Evolutionary conservation across 1,140 invertebrate genomes (phyloP).

Genomic region (Calycopis cecrops): DNA sequence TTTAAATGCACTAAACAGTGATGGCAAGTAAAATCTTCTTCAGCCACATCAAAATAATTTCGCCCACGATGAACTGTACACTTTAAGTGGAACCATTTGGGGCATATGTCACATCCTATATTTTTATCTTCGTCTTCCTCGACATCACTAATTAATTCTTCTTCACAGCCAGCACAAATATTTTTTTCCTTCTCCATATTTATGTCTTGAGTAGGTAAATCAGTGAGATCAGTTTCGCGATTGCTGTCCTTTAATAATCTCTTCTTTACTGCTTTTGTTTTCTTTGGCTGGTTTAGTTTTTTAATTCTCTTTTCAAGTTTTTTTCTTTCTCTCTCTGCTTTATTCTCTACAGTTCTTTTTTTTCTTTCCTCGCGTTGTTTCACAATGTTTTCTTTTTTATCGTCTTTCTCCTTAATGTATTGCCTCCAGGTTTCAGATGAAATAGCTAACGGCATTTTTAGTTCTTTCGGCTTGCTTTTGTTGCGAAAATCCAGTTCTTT

Average conservation of each 20-base stretch:
- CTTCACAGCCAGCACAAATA: conserved; percentile 5
- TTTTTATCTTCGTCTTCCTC: conserved; percentile 9
- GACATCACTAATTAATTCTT: conserved; percentile 8
- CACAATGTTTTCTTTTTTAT: conserved; percentile 9
- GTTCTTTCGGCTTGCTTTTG: neutral
- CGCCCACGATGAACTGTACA: conserved; percentile 8
- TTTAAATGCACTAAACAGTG: neutral
- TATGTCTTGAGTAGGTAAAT: conserved; percentile 6
- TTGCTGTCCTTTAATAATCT: conserved; percentile 9
- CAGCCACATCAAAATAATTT: conserved; percentile 6
- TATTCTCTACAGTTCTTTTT: neutral
- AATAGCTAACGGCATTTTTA: conserved; percentile 7
- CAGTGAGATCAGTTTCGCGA: conserved; percentile 3
- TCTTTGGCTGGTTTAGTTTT: conserved; percentile 3
- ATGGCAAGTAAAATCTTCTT: conserved; percentile 10
- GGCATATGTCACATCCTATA: conserved; percentile 6
- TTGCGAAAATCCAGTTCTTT: neutral
- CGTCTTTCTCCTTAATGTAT: conserved; percentile 9
- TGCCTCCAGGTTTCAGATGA: conserved; percentile 8
- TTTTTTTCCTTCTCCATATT: conserved; percentile 3
- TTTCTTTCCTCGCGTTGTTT: conserved; percentile 7
- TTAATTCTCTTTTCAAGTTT: conserved; percentile 5
- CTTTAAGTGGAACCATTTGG: conserved; percentile 11
- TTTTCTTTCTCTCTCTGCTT: conserved; percentile 2
- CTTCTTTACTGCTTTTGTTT: conserved; percentile 10